phyloP scores from a whole-genome alignment of 2,113 vertebrate genomes.

The Orycteropus afer region DNA sequence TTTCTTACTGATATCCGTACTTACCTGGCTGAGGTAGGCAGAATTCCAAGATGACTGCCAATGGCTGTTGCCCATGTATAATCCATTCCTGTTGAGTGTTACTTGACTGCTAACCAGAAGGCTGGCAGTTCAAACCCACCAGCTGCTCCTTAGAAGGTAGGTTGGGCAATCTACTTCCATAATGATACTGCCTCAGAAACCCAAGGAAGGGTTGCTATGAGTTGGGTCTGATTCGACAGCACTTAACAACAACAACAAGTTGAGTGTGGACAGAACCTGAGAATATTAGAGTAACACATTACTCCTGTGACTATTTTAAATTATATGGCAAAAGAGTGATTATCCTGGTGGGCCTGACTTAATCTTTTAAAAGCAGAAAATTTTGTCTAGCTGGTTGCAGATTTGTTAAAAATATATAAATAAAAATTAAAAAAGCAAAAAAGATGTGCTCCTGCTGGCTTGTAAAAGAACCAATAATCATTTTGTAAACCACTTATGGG shows the following conservation, averaged over 20 bases:
- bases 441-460: background rate
- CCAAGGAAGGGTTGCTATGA: too few relatives aligned
- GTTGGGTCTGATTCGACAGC: too few relatives aligned
- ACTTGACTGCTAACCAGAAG: too few relatives aligned
- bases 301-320: background rate
- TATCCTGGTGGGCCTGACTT: background rate
- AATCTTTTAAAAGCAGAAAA: background rate
- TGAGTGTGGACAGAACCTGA: background rate
- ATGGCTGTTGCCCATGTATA: background rate
- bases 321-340: background rate
- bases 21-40: background rate
- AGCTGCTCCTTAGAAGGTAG: too few relatives aligned
- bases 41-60: background rate
- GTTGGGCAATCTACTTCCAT: too few relatives aligned
- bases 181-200: too few relatives aligned
- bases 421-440: background rate
- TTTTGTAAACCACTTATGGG: background rate
- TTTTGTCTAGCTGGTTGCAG: background rate
- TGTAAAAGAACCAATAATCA: background rate
- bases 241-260: too few relatives aligned
- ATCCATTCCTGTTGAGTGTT: background rate
- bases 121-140: too few relatives aligned
- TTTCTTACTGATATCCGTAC: background rate
- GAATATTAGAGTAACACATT: background rate
- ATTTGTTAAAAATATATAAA: too few relatives aligned